Base-by-base conservation (phyloP, 2,888 invertebrate genomes). In the Hanleya hanleyi region DNA sequence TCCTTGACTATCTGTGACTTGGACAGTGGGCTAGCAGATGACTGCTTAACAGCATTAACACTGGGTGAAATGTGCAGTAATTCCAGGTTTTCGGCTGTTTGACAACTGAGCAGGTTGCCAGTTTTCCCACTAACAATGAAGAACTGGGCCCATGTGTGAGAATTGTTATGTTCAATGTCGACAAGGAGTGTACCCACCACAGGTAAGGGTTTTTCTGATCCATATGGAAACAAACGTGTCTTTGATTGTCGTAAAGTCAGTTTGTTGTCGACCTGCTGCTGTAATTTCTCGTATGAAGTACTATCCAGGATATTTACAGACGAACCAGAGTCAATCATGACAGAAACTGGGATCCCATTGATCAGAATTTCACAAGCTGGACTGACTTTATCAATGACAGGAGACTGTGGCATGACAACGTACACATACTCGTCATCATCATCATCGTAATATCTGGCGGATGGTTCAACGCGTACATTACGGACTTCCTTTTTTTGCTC, bases 261-360 rank as follows among this genome's bases (percentile, higher is more conserved):
- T 3, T 32, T 51, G 29, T 37, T 33, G 18, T 50, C 36, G 33
- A 12, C 32, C 35, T 6, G 5, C 32, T 50, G 18, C n/a, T n/a
- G n/a, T n/a, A n/a, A n/a, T n/a, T n/a, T n/a, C n/a, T n/a, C n/a
- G n/a, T n/a, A n/a, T n/a, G n/a, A n/a, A n/a, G 29, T 41, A n/a
- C n/a, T 1, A 38, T 70, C 70, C 18, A 70, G 26, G 7, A 70
- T 47, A 65, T 65, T 70, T 18, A 70, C 70, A 1, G 65, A 49
- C 12, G 47, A 26, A 22, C 70, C 70, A 4, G 41, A 64, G 65
- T 70, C 65, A 15, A 70, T 65, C 26, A 65, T 29, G 41, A 69
- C 32, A 22, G 22, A 18, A 18, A 36, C 26, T 33, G 37, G 29
- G n/a, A n/a, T n/a, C n/a, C n/a, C n/a, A n/a, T n/a, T n/a, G 26